A percentile compares a stretch with the other conserved stretches of the same genome.
These are phyloP conservation scores for Myotis pilosus DNA, from an alignment of 2,797 vertebrate species.

Conservation along the genomic window DNA sequence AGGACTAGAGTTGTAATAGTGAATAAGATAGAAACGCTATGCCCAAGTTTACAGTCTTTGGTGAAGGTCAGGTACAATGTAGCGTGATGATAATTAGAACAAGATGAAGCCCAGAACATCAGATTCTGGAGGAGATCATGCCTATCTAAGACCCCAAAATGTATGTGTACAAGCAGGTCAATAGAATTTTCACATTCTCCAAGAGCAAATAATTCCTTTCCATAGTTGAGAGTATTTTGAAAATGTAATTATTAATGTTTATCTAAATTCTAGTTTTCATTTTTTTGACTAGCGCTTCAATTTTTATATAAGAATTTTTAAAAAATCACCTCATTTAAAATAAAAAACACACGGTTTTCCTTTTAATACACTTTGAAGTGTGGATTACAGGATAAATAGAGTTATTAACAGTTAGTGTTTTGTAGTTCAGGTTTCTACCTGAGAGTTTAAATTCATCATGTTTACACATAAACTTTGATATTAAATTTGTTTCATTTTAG, in stretches of 20 bases:
- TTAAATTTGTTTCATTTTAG: slow-evolving; percentile 47
- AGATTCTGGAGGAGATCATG: background rate
- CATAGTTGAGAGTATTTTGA: background rate
- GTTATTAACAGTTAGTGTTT: background rate
- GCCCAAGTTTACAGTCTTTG: background rate
- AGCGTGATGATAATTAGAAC: background rate
- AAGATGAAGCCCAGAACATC: background rate
- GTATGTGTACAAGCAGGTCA: background rate
- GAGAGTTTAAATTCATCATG: slow-evolving; percentile 15
- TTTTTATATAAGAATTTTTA: background rate
- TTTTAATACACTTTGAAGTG: background rate
- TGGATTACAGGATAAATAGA: background rate
- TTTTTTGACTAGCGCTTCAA: slow-evolving; percentile 13
- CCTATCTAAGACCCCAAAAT: background rate
- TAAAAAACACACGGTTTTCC: background rate
- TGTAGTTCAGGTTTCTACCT: background rate
- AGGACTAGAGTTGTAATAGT: background rate
- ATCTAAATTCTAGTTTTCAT: slow-evolving; percentile 43
- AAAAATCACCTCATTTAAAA: background rate
- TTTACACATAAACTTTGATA: slow-evolving; percentile 31
- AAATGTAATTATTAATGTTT: slow-evolving; percentile 27
- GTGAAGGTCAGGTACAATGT: background rate
- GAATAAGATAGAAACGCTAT: background rate
- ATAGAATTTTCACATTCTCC: slow-evolving; percentile 6
- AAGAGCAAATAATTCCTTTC: background rate